Percentiles rank a stretch among this genome's conserved stretches.
Evolutionary conservation across 1,140 invertebrate genomes (phyloP).

Genomic region (Sinonovacula constricta): DNA sequence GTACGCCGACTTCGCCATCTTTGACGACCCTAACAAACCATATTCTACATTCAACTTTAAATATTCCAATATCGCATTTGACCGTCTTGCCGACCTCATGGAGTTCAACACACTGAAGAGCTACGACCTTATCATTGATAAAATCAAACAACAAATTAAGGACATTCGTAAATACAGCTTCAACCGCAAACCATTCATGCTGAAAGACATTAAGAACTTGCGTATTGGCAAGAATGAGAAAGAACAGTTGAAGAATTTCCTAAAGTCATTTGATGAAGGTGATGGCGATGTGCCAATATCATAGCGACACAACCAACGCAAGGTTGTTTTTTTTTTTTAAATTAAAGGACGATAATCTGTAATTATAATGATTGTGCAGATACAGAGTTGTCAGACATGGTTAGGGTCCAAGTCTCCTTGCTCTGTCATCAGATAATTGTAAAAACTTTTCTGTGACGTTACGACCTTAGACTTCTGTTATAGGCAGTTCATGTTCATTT

Average conservation of each 20-base stretch:
- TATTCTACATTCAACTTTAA: slow-evolving; percentile 80
- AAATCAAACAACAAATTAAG: slow-evolving; percentile 58
- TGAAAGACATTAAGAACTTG: slow-evolving; percentile 65
- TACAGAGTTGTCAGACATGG: too few relatives aligned
- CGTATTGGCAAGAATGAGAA: slow-evolving; percentile 56
- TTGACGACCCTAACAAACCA: slow-evolving; percentile 76
- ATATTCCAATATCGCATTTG: slow-evolving; percentile 77
- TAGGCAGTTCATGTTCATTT: too few relatives aligned
- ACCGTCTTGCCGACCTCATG: slow-evolving; percentile 76
- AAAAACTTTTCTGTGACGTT: too few relatives aligned
- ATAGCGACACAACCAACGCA: too few relatives aligned
- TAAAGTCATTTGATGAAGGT: slow-evolving; percentile 58
- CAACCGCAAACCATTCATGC: slow-evolving; percentile 56
- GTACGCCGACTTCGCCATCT: slow-evolving; percentile 79
- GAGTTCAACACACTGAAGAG: slow-evolving; percentile 79
- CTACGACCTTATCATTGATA: slow-evolving; percentile 72
- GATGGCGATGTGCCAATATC: slow-evolving; percentile 50
- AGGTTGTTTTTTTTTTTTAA: too few relatives aligned
- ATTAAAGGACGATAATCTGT: too few relatives aligned
- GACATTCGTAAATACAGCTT: slow-evolving; percentile 47
- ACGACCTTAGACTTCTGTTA: too few relatives aligned
- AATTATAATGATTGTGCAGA: too few relatives aligned
- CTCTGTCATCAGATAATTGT: too few relatives aligned
- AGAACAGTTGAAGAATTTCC: slow-evolving; percentile 55
- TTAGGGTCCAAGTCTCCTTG: too few relatives aligned